Conservation (phyloP, 2,113 vertebrate genomes). For the Mesocricetus auratus region DNA sequence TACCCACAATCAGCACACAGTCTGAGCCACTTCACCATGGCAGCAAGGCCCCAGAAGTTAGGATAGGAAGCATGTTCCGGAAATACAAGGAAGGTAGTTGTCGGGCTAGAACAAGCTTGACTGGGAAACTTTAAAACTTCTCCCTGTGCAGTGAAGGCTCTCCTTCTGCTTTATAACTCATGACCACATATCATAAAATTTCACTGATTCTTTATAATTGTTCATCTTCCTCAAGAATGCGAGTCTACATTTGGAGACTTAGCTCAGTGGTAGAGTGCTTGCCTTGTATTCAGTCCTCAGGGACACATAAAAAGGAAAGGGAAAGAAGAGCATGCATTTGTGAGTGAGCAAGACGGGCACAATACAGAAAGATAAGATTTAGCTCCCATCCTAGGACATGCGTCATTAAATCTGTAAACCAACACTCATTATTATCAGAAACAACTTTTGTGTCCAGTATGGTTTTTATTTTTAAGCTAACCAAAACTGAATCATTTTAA, state of each 20-base stretch:
- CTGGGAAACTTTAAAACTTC: not conserved
- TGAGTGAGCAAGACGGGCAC: not conserved
- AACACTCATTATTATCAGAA: not conserved
- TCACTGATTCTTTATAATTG: not conserved
- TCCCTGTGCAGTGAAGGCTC: not conserved
- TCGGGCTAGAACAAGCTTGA: not conserved
- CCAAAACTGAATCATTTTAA: not conserved
- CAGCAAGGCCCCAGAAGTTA: not conserved
- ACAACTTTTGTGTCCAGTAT: not conserved
- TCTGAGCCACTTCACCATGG: not conserved
- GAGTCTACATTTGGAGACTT: not conserved
- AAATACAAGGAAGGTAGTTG: not conserved
- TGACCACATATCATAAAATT: not conserved
- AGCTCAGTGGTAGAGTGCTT: not conserved
- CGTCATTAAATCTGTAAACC: conserved; percentile 7
- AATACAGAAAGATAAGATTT: not conserved
- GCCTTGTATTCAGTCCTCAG: not conserved
- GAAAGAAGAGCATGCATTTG: not conserved
- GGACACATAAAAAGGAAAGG: not conserved
- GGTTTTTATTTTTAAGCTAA: not conserved
- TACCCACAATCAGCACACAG: not conserved
- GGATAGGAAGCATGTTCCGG: not conserved
- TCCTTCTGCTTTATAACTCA: not conserved
- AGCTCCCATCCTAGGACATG: not conserved
- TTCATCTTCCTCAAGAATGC: not conserved